phyloP scores from a whole-genome alignment of 2,113 vertebrate genomes.

The Clarias magur region DNA sequence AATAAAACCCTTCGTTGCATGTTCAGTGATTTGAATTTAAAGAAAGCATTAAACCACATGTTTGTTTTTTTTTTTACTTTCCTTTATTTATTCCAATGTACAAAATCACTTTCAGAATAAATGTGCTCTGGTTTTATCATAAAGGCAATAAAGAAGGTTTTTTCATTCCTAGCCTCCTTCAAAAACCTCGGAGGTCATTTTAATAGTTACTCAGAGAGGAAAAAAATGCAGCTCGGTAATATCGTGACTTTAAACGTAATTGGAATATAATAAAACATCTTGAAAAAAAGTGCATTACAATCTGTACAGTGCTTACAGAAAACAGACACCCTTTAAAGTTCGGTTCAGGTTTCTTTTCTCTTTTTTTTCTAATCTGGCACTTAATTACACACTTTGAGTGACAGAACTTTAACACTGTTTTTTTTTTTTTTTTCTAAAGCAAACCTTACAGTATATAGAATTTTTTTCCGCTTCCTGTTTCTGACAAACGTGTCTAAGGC shows the following conservation, averaged over 20 bases:
- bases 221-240: conserved; percentile 60
- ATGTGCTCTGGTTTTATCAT: conserved; percentile 74
- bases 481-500: not conserved
- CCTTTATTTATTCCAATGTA: conserved; percentile 80
- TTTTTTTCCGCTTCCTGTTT: too few species aligned
- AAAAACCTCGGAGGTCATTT: conserved; percentile 65
- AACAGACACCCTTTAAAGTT: conserved; percentile 11
- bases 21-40: not conserved
- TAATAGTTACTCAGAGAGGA: conserved; percentile 50
- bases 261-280: conserved; percentile 69
- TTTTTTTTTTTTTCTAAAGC: not conserved
- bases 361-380: not conserved
- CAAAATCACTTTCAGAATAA: conserved; percentile 72
- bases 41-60: not conserved
- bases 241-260: conserved; percentile 53
- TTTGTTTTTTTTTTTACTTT: conserved; percentile 59
- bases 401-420: conserved; percentile 27
- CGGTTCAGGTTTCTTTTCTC: not conserved
- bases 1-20: not conserved
- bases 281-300: conserved; percentile 74
- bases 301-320: conserved; percentile 43
- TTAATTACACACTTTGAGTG: not conserved
- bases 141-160: conserved; percentile 60
- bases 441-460: not conserved
- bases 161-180: conserved; percentile 62